Evolutionary conservation across 2,113 vertebrate species (phyloP).

Genomic region (Isichthys henryi): DNA sequence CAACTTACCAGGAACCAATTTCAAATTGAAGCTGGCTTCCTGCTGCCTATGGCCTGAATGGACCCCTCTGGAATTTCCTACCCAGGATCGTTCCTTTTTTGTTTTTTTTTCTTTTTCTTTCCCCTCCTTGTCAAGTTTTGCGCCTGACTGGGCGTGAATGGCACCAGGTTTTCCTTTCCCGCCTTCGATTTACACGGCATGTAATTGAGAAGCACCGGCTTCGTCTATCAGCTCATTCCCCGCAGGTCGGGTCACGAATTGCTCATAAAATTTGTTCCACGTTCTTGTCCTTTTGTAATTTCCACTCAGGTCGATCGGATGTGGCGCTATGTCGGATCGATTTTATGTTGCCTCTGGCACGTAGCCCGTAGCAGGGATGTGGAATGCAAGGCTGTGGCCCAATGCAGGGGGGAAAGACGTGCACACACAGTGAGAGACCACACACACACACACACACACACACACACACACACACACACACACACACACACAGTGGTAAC

Average conservation of each 20-base stretch:
- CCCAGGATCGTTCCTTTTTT: not conserved
- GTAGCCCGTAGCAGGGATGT: not conserved
- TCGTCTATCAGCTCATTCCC: not conserved
- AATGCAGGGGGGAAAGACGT: not conserved
- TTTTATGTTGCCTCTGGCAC: not conserved
- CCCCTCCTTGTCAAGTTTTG: not conserved
- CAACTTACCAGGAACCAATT: not conserved
- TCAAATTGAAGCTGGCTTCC: not conserved
- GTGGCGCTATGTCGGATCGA: not conserved
- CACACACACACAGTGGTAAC: not conserved
- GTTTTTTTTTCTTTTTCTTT: not conserved
- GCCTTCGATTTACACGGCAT: not conserved
- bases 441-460: not conserved
- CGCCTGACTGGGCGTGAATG: not conserved
- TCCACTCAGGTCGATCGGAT: not conserved
- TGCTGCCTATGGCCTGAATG: not conserved
- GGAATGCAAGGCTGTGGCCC: not conserved
- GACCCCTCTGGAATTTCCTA: not conserved
- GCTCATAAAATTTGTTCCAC: constrained; percentile 1
- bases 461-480: not conserved
- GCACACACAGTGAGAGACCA: not conserved
- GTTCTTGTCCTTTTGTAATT: not conserved
- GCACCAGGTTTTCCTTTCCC: not conserved
- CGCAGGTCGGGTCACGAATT: not conserved
- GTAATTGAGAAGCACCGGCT: not conserved